A percentile compares a stretch with the other conserved stretches of the same genome.
Conservation (phyloP, 2,113 vertebrate genomes). For the Poecile atricapillus region DNA sequence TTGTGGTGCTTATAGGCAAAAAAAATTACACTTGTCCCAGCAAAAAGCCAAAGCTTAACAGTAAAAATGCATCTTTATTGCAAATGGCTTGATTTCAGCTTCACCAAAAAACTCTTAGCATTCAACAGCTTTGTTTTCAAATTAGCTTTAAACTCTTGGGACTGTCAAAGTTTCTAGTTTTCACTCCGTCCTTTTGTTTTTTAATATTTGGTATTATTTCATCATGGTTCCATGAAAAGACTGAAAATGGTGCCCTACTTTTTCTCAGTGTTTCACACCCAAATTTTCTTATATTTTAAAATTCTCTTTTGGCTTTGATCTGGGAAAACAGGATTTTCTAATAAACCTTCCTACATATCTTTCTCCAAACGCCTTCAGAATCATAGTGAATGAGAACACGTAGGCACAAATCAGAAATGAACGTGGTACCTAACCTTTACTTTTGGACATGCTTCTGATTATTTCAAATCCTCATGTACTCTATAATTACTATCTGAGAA, state of each 20-base stretch:
- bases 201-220: neutral
- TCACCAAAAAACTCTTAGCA: neutral
- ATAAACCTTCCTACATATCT: neutral
- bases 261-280: neutral
- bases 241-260: neutral
- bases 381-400: neutral
- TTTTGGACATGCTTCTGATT: neutral
- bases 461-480: neutral
- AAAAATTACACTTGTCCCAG: neutral
- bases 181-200: neutral
- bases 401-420: neutral
- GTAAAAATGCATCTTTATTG: neutral
- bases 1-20: constrained; percentile 1
- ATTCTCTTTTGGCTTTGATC: neutral
- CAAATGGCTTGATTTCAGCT: neutral
- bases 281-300: neutral
- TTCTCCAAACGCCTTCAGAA: neutral
- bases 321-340: neutral
- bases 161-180: neutral
- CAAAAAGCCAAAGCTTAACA: neutral
- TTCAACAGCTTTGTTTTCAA: neutral
- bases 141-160: neutral
- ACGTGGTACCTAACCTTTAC: neutral
- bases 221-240: neutral
- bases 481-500: neutral